Evolutionary conservation across 2,113 vertebrate genomes (phyloP), one percentile per base, ranked within the genome.

Genomic region (Microcebus ravelobensis): DNA sequence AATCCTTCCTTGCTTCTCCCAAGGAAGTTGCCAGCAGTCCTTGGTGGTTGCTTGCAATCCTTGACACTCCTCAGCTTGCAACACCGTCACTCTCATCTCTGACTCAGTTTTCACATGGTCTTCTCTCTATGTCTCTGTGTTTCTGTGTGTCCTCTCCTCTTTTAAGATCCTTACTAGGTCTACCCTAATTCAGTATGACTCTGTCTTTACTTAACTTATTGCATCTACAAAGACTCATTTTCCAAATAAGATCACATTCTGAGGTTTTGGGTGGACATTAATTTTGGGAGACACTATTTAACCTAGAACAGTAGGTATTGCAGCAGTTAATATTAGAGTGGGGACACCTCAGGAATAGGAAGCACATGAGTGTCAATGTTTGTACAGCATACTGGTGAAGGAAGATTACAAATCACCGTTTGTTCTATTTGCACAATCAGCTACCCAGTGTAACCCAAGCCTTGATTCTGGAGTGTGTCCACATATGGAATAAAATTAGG

Each of bases 21-120:
- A 31, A 48, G 45, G 29, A 48, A 76, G 14, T 63, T 63, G 61
- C 25, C 11, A 5, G 9, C 10, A 61, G 23, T 65, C 45, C 57
- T 52, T 13, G 9, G 10, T 1, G 8, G 18, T 45, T 9, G 0
- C n/a, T n/a, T 65, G 4, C 18, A 45, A 10, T 8, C 21, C 21
- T 36, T 29, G 48, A 34, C 21, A 5, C 18, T 36, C 36, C 48
- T 67, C 34, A 34, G 9, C 42, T 4, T 42, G 55, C 3, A 3
- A 42, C 20, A 21, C 3, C 23, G 1, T 13, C 36, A 29, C 3
- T 67, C 12, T 12, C 17, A 1, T 48, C 57, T 42, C n/a, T 83
- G 59, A 39, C 29, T 77, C 17, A 11, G 5, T 76, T 42, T 23
- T 84, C 34, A 50, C 34, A 6, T 17, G n/a, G 23, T 39, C 31